Evolutionary conservation across 2,888 invertebrate species (phyloP).

Genomic region (Acronicta leporina): DNA sequence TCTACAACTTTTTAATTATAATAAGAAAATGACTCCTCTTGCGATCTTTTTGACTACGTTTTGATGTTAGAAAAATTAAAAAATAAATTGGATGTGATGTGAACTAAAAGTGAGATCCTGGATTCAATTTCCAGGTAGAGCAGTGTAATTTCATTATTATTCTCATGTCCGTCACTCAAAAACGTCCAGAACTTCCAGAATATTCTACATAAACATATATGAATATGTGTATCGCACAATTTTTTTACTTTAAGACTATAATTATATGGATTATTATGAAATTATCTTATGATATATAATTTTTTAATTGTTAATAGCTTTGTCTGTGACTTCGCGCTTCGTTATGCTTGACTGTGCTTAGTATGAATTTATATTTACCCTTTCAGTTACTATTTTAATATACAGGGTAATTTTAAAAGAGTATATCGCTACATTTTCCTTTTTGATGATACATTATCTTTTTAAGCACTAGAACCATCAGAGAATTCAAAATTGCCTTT

Average conservation of each 20-base stretch:
- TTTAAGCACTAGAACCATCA: too few species aligned
- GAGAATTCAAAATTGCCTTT: too few species aligned
- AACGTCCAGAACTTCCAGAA: constrained; percentile 23
- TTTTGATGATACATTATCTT: too few species aligned
- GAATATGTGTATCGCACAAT: constrained; percentile 49
- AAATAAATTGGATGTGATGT: background rate
- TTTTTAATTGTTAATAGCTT: constrained; percentile 28
- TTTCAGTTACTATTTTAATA: too few species aligned
- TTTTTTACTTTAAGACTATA: constrained; percentile 47
- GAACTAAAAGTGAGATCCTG: too few species aligned
- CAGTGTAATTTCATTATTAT: background rate
- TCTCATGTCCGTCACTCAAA: constrained; percentile 9
- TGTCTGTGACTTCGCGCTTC: constrained; percentile 38
- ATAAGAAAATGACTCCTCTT: too few species aligned
- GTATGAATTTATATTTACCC: background rate
- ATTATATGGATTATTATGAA: constrained; percentile 27
- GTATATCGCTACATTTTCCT: too few species aligned
- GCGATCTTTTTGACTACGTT: too few species aligned
- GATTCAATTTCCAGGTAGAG: too few species aligned
- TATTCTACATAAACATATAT: background rate
- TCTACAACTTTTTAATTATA: constrained; percentile 1
- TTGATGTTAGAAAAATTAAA: too few species aligned
- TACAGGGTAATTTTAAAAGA: too few species aligned
- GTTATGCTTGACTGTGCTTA: constrained; percentile 23
- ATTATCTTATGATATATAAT: constrained; percentile 40